phyloP scores from a whole-genome alignment of 2,113 vertebrate species.

The Atherinomorus stipes region DNA sequence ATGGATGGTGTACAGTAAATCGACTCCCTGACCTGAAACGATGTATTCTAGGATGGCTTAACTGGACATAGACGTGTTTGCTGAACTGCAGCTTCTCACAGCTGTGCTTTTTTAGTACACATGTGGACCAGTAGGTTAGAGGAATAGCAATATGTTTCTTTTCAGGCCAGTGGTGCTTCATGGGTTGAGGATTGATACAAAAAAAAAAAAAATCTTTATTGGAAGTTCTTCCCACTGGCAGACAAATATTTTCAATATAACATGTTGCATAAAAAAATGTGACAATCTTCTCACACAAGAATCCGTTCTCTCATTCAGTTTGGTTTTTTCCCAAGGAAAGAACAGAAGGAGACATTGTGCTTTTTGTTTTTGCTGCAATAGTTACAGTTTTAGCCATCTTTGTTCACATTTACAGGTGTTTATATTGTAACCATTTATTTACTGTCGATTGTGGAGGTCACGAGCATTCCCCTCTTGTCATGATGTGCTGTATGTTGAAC shows the following conservation, averaged over 20 bases:
- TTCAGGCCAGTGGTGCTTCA: conserved; percentile 26
- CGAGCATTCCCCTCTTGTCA: conserved; percentile 32
- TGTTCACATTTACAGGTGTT: conserved; percentile 42
- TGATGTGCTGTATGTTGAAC: conserved; percentile 32
- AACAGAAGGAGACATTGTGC: conserved; percentile 25
- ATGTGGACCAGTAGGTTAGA: conserved; percentile 14
- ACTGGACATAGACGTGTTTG: conserved; percentile 20
- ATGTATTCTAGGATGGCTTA: conserved; percentile 22
- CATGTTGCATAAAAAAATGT: conserved; percentile 32
- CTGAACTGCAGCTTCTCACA: conserved; percentile 17
- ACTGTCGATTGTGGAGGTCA: conserved; percentile 33
- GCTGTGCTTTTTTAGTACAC: conserved; percentile 11
- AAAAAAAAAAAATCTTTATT: conserved; percentile 13
- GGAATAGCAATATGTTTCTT: conserved; percentile 21
- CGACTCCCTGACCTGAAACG: not conserved
- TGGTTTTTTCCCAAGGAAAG: not conserved
- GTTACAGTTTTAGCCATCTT: conserved; percentile 16
- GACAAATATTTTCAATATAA: conserved; percentile 5
- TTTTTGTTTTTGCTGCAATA: conserved; percentile 1
- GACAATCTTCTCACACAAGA: conserved; percentile 59
- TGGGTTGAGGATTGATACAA: conserved; percentile 4
- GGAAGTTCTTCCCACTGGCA: conserved; percentile 7
- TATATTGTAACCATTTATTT: conserved; percentile 44
- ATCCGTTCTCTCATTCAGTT: not conserved
- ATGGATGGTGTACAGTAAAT: conserved; percentile 48